Conservation (phyloP, 2,797 vertebrate genomes). For the Halcyon chelicuti region DNA sequence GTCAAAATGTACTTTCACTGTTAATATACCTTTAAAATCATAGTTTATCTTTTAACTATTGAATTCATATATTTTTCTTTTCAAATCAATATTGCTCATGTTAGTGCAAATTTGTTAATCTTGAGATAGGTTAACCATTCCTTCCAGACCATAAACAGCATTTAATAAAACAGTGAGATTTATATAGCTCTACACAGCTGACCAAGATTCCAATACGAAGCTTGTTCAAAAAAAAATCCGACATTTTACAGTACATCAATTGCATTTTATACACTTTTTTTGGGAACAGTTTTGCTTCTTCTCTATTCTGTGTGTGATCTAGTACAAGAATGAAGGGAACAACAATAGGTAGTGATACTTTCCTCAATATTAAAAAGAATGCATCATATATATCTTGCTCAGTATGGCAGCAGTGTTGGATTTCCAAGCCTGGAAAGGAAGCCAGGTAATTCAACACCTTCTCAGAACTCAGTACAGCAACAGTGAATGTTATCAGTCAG, state of each 20-base stretch:
- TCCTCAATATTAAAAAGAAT: conserved; percentile 32
- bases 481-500: background rate
- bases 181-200: conserved; percentile 66
- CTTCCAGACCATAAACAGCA: conserved; percentile 59
- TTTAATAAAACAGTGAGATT: conserved; percentile 62
- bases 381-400: conserved; percentile 14
- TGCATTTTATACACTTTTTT: conserved; percentile 61
- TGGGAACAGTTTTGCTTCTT: conserved; percentile 61
- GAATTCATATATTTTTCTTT: background rate
- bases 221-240: conserved; percentile 54
- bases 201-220: conserved; percentile 58
- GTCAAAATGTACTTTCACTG: conserved; percentile 69
- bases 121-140: conserved; percentile 66
- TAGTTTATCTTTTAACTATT: conserved; percentile 44
- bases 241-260: conserved; percentile 74
- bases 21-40: conserved; percentile 64
- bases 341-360: conserved; percentile 36
- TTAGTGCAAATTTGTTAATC: conserved; percentile 60
- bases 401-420: background rate
- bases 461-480: conserved; percentile 41
- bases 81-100: conserved; percentile 52
- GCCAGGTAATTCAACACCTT: conserved; percentile 38
- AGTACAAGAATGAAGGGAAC: conserved; percentile 44
- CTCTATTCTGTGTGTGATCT: conserved; percentile 58
- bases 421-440: conserved; percentile 27